Base-by-base conservation (phyloP, 2,888 invertebrate species). In the Sesia apiformis region DNA sequence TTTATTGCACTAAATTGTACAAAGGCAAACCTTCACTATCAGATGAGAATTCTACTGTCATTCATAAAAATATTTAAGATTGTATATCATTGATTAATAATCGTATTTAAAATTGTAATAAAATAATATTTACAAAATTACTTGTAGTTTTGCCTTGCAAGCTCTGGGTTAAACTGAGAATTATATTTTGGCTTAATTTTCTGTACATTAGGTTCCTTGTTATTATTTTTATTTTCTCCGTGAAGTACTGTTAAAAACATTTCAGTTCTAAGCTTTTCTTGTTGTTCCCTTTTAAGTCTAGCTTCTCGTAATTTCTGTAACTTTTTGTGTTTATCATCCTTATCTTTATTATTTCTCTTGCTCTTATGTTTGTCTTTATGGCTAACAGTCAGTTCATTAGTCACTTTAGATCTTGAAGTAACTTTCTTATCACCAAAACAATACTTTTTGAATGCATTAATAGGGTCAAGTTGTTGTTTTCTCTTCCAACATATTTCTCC, bases 91-190 rank as follows among this genome's bases (percentile, higher is more conserved):
- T 23, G 23, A 23, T 23, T 23, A 23, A 1, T 23, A 23, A 23
- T 23, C 2, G 23, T 23, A 23, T 23, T 23, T 23, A 23, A 23
- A 23, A 23, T 23, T 23, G 23, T 23, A 23, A 23, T 23, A 23
- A 23, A 23, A 23, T 23, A 23, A 49, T 38, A n/a, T 51, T 7
- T 42, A 51, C 4, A 42, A 41, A 39, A n/a, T 67, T 67, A 84
- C 64, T 61, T 77, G 70, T 83, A 92, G 86, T 96, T 97, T 84
- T 96, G 96, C 69, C 95, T 93, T 7, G 96, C 96, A 53, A 96
- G 76, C 78, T 95, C 93, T 23, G 99, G 99, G 90, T 98, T 98
- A 79, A 97, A 99, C 78, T 98, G 98, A 3, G 97, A 97, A 85
- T 98, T 98, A 75, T 99, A 99, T 82, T 95, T 96, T 69, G 95